phyloP scores from a whole-genome alignment of 2,113 vertebrate species.

The Pachyramphus minor region DNA sequence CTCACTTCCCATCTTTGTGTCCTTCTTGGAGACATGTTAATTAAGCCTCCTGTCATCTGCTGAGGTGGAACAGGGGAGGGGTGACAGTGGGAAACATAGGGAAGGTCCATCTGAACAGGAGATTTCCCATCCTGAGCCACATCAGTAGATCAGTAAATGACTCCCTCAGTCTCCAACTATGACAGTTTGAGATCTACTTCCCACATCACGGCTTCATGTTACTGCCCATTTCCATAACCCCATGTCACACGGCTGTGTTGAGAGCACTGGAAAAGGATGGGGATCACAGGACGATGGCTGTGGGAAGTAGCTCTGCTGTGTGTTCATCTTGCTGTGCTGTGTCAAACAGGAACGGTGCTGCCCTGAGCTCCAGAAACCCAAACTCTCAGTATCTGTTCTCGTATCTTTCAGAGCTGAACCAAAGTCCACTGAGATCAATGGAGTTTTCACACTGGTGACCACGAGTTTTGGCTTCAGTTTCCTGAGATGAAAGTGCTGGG shows the following conservation, averaged over 20 bases:
- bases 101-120: background rate
- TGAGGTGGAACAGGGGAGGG: background rate
- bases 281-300: rapidly evolving
- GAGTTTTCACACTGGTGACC: background rate
- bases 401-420: background rate
- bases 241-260: background rate
- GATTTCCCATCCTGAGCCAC: background rate
- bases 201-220: rapidly evolving
- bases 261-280: background rate
- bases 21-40: background rate
- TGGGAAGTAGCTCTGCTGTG: rapidly evolving
- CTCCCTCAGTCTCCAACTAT: background rate
- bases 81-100: background rate
- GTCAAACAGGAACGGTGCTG: background rate
- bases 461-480: constrained; percentile 11
- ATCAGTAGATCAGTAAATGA: background rate
- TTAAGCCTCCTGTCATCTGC: background rate
- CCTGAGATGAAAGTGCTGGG: background rate
- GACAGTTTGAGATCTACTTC: background rate
- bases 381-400: background rate
- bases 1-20: background rate
- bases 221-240: background rate
- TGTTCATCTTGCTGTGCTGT: background rate
- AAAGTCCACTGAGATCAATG: background rate
- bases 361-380: background rate